These are phyloP conservation scores for Ondatra zibethicus DNA, from an alignment of 2,113 vertebrate genomes.

Conservation along the genomic window DNA sequence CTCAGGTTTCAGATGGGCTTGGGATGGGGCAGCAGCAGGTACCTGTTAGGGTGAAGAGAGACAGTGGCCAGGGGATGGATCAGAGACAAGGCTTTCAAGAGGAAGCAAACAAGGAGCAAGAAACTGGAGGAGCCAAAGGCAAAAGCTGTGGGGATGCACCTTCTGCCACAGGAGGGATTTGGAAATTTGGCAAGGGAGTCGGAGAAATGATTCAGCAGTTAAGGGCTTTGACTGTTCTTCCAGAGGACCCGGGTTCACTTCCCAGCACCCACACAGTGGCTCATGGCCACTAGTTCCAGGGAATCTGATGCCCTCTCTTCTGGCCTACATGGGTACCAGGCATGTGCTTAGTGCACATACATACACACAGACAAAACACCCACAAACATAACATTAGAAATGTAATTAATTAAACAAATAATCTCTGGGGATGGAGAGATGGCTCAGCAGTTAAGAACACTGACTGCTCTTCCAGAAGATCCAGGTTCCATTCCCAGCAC, in stretches of 20 bases:
- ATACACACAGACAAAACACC: not conserved
- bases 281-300: not conserved
- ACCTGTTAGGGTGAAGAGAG: not conserved
- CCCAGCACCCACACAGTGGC: not conserved
- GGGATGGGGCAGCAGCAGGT: not conserved
- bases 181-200: no score
- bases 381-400: not conserved
- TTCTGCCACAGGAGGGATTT: not conserved
- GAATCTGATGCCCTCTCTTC: not conserved
- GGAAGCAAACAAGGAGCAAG: not conserved
- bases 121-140: not conserved
- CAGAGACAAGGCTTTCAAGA: not conserved
- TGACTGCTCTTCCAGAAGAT: not conserved
- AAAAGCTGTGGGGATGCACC: not conserved
- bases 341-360: not conserved
- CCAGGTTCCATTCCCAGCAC: not conserved
- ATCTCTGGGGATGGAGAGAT: not conserved
- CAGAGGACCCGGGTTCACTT: not conserved
- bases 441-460: not conserved
- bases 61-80: not conserved
- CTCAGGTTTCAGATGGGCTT: not conserved
- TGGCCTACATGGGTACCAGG: not conserved
- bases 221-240: not conserved
- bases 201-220: not conserved
- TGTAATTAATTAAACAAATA: not conserved